Conservation (phyloP, 2,797 vertebrate genomes). For the Lindbergichthys nudifrons region DNA sequence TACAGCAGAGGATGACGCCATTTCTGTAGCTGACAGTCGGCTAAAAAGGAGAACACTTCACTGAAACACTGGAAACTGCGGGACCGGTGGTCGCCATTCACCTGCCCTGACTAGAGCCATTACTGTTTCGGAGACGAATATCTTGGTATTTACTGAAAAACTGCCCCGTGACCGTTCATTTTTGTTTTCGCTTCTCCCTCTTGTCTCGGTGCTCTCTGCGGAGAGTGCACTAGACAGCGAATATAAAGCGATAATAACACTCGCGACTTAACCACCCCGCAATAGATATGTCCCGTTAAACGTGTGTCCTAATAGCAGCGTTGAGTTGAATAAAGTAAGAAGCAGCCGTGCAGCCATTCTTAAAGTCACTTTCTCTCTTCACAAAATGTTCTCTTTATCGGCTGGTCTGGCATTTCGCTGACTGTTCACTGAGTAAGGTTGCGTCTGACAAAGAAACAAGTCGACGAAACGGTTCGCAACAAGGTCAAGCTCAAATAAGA, state of each 20-base stretch:
- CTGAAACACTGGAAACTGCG: constrained; percentile 40
- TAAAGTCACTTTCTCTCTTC: constrained; percentile 67
- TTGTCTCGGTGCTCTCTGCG: constrained; percentile 61
- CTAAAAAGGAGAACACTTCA: constrained; percentile 61
- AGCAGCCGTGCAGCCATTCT: constrained; percentile 6
- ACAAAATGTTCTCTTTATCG: constrained; percentile 44
- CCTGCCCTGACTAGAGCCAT: constrained; percentile 41
- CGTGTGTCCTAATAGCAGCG: constrained; percentile 20
- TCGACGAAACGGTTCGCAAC: constrained; percentile 76
- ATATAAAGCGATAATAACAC: constrained; percentile 58
- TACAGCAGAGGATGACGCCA: constrained; percentile 86
- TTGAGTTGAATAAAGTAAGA: constrained; percentile 54
- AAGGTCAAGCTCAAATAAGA: constrained; percentile 78
- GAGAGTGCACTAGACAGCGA: constrained; percentile 58
- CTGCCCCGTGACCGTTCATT: constrained; percentile 40
- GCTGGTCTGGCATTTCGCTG: constrained; percentile 69
- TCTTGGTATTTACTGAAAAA: constrained; percentile 23
- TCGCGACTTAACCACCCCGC: constrained; percentile 18
- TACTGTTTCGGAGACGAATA: constrained; percentile 4
- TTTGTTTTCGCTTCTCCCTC: constrained; percentile 45
- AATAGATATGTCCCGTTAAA: constrained; percentile 32
- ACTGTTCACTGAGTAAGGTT: constrained; percentile 60
- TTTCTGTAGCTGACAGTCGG: constrained; percentile 82
- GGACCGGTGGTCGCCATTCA: constrained; percentile 47
- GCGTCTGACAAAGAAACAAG: constrained; percentile 79